phyloP scores from a whole-genome alignment of 2,888 invertebrate species.

The Meiosimyza platycephala region DNA sequence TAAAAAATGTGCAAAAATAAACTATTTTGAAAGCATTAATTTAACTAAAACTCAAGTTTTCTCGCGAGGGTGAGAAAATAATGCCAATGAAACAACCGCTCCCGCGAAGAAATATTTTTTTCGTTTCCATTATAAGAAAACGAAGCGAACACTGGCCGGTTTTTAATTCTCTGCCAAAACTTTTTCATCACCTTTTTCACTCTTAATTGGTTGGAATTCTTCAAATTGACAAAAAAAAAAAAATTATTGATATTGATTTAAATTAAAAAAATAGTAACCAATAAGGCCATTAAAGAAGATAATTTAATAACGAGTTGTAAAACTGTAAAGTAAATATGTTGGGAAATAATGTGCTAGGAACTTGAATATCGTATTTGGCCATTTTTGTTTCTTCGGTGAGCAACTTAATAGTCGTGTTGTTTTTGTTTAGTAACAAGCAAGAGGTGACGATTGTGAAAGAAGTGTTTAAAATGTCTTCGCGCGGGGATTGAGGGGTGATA shows the following conservation, averaged over 20 bases:
- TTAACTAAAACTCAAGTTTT: too few species aligned
- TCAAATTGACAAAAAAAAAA: conserved; percentile 19
- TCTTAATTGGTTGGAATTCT: conserved; percentile 1
- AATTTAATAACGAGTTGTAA: conserved; percentile 5
- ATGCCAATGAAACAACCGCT: too few species aligned
- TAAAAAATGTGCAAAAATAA: too few species aligned
- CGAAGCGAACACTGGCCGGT: neutral
- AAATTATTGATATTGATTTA: conserved; percentile 28
- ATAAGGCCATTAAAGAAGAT: neutral
- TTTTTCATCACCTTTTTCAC: neutral
- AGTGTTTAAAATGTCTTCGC: too few species aligned
- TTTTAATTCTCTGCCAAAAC: neutral
- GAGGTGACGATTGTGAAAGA: too few species aligned
- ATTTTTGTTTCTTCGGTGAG: conserved; percentile 39
- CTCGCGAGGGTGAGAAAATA: too few species aligned
- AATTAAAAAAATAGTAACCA: conserved; percentile 9
- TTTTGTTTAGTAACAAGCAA: neutral
- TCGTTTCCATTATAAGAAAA: conserved; percentile 11
- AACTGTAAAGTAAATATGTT: neutral
- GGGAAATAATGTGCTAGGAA: neutral
- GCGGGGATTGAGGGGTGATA: conserved; percentile 10
- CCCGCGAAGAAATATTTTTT: conserved; percentile 38
- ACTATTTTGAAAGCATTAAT: too few species aligned
- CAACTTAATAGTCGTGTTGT: conserved; percentile 32
- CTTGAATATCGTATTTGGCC: conserved; percentile 32